Conservation (phyloP, 2,888 invertebrate genomes). For the Aphrophora alni region DNA sequence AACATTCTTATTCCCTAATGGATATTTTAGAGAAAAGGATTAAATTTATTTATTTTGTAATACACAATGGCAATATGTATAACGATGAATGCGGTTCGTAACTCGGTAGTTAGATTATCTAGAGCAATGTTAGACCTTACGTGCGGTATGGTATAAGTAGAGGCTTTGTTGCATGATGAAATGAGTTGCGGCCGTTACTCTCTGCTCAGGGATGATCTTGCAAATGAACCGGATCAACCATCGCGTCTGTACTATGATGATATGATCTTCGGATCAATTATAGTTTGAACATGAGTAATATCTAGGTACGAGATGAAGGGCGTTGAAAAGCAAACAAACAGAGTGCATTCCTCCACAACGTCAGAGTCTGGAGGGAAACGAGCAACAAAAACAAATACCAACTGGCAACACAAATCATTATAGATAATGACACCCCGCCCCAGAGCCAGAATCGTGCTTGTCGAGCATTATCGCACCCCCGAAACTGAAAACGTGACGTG, state of each 20-base stretch:
- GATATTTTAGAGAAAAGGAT: no score
- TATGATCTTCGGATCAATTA: slow-evolving; percentile 46
- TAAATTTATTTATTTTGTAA: no score
- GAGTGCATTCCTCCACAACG: not conserved
- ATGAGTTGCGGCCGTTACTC: not conserved
- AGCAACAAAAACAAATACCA: not conserved
- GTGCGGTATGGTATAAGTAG: slow-evolving; percentile 26
- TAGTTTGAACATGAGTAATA: slow-evolving; percentile 37
- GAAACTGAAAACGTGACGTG: slow-evolving; percentile 25
- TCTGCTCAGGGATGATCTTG: not conserved
- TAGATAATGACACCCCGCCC: slow-evolving; percentile 31
- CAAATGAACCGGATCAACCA: not conserved
- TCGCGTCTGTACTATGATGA: slow-evolving; percentile 15
- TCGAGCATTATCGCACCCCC: slow-evolving; percentile 31
- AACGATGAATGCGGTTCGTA: not conserved
- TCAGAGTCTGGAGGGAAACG: not conserved
- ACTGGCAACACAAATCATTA: slow-evolving; percentile 18
- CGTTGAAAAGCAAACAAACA: not conserved
- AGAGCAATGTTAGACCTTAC: not conserved
- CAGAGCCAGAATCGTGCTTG: slow-evolving; percentile 3
- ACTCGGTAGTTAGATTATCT: not conserved
- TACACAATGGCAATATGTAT: no score
- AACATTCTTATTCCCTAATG: no score
- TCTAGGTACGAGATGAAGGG: not conserved
- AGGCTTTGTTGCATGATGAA: slow-evolving; percentile 21